These are phyloP conservation scores for Pagrus major DNA, from an alignment of 2,113 vertebrate genomes.

Conservation along the genomic window DNA sequence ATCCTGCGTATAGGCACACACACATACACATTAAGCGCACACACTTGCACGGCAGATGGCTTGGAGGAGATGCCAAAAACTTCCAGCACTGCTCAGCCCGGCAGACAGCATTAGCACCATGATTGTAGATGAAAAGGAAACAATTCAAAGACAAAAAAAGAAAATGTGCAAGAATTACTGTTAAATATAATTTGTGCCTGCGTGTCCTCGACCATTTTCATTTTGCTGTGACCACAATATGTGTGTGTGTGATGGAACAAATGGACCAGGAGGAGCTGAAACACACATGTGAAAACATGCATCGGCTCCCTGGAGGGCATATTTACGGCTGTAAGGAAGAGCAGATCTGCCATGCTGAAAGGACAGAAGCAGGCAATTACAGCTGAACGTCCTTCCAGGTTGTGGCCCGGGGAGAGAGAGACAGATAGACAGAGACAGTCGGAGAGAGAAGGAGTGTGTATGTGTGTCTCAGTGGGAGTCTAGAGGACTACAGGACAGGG, in stretches of 20 bases:
- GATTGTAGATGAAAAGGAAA: slow-evolving; percentile 14
- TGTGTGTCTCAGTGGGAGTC: slow-evolving; percentile 60
- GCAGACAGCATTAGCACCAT: slow-evolving; percentile 23
- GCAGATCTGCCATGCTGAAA: slow-evolving; percentile 73
- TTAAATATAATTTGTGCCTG: neutral
- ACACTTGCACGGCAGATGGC: slow-evolving; percentile 68
- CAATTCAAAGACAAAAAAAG: slow-evolving; percentile 2
- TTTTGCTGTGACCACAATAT: neutral
- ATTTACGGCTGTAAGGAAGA: slow-evolving; percentile 74
- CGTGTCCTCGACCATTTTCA: neutral
- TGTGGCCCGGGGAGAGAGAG: slow-evolving; percentile 41
- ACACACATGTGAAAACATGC: slow-evolving; percentile 29
- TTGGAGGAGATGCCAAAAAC: slow-evolving; percentile 59
- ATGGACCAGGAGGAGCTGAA: neutral
- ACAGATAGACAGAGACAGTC: neutral
- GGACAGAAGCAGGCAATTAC: slow-evolving; percentile 79
- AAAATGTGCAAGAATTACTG: slow-evolving; percentile 6
- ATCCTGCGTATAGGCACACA: slow-evolving; percentile 11
- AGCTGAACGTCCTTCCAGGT: slow-evolving; percentile 69
- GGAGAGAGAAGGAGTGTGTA: neutral
- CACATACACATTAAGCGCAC: slow-evolving; percentile 33
- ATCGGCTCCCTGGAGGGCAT: slow-evolving; percentile 54
- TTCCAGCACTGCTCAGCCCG: slow-evolving; percentile 40
- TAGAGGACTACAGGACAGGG: slow-evolving; percentile 68
- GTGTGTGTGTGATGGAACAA: neutral